Evolutionary conservation across 2,888 invertebrate genomes (phyloP), one percentile per base, ranked within the genome.

Genomic region (Aromia moschata): DNA sequence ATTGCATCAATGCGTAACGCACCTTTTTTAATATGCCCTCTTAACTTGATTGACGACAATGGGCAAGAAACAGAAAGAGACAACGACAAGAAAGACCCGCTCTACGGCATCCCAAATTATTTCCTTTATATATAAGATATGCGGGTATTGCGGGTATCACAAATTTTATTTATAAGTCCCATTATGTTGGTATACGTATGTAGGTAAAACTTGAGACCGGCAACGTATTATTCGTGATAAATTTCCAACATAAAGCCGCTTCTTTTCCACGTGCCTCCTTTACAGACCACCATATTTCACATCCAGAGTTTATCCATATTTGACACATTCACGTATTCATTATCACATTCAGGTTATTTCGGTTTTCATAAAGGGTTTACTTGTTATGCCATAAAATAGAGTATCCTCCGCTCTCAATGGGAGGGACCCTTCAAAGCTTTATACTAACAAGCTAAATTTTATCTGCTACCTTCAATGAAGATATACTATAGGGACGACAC

Each of bases 111-210:
- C 20, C 25, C 4, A 41, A 18, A 11, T 11, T 18, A 43, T 43
- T 3, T 43, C 12, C 20, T 43, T 3, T 43, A n/a, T n/a, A 11
- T 11, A 43, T 43, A 20, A 20, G 25, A 20, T 12, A 43, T 43
- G 43, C 43, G 43, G 43, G 43, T 20, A 9, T 5, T n/a, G n/a
- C 25, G 25, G 7, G 7, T 7, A 25, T 7, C 44, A 45, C 30
- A 45, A 45, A 45, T 45, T 31, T 30, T 45, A 44, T 25, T 44
- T 44, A 20, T 20, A 44, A 18, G 43, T 44, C 25, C 40, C 17
- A 25, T 7, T 44, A 45, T 45, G 14, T 45, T 15, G 25, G 43
- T 43, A 36, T n/a, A 36, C 36, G 12, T 36, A 2, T 17, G 15
- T 10, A 37, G 16, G 16, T 37, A 37, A 1, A 37, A 18, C 18